phyloP scores from a whole-genome alignment of 2,113 vertebrate genomes.

The Parotia lawesii region DNA sequence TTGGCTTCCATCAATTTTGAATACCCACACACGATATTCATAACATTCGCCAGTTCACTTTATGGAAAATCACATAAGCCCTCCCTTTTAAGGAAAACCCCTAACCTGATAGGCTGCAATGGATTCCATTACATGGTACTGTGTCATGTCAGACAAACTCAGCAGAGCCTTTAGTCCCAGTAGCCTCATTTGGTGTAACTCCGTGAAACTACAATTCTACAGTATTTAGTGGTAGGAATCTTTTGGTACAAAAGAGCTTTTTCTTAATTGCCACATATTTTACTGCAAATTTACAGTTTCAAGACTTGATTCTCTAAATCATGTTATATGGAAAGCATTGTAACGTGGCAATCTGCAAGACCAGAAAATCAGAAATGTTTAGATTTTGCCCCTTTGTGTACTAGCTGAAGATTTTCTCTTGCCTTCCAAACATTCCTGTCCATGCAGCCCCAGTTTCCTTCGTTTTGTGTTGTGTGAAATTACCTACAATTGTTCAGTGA shows the following conservation, averaged over 20 bases:
- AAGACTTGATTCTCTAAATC: not conserved
- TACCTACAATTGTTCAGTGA: not conserved
- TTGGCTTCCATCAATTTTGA: not conserved
- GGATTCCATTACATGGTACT: not conserved
- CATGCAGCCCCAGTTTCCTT: not conserved
- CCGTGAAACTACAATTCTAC: not conserved
- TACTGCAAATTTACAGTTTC: not conserved
- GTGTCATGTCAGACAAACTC: not conserved
- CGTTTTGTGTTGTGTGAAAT: not conserved
- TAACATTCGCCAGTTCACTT: not conserved
- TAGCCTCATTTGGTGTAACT: not conserved
- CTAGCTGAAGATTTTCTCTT: not conserved
- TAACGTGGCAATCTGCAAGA: not conserved
- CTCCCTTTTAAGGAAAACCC: not conserved
- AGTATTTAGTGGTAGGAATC: not conserved
- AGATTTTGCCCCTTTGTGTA: not conserved
- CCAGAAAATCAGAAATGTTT: not conserved
- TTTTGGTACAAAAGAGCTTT: not conserved
- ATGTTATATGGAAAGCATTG: not conserved
- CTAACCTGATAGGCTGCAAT: not conserved
- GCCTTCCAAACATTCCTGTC: not conserved
- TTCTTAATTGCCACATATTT: not conserved
- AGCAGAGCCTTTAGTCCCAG: not conserved
- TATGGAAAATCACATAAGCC: not conserved
- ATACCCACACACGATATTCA: not conserved